These are phyloP conservation scores for Lutraria rhynchaena DNA, from an alignment of 1,140 invertebrate genomes.

Conservation along the genomic window DNA sequence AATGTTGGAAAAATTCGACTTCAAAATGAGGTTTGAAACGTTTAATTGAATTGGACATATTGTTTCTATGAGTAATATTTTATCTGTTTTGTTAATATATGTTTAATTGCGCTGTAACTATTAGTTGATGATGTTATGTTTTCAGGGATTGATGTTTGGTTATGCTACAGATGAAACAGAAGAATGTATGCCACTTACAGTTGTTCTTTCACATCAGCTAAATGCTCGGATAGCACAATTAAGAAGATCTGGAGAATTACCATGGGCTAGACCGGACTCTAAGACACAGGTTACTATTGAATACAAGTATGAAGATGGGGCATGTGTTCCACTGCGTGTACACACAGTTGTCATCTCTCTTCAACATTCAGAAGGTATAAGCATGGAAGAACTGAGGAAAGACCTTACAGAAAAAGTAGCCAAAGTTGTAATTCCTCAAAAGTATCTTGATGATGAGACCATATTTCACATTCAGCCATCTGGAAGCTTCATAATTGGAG, in stretches of 20 bases:
- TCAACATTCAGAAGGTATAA: slow-evolving; percentile 97
- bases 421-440: slow-evolving; percentile 94
- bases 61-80: no score
- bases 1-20: no score
- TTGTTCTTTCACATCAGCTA: slow-evolving; percentile 96
- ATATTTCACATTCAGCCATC: slow-evolving; percentile 98
- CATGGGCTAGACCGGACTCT: slow-evolving; percentile 98
- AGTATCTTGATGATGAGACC: slow-evolving; percentile 96
- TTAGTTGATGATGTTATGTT: no score
- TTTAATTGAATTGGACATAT: no score
- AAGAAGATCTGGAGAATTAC: slow-evolving; percentile 92
- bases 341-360: slow-evolving; percentile 98
- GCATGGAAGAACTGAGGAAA: slow-evolving; percentile 91
- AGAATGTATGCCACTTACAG: slow-evolving; percentile 98
- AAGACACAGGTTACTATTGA: slow-evolving; percentile 92
- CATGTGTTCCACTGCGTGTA: slow-evolving; percentile 95
- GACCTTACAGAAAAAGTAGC: slow-evolving; percentile 96
- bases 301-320: slow-evolving; percentile 83
- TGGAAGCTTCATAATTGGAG: slow-evolving; percentile 96
- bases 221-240: slow-evolving; percentile 96
- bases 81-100: no score
- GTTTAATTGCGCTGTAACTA: no score
- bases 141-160: slow-evolving; percentile 83
- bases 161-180: slow-evolving; percentile 95
- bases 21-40: no score